phyloP scores from a whole-genome alignment of 2,888 invertebrate genomes.

The Drosophila ustulata region DNA sequence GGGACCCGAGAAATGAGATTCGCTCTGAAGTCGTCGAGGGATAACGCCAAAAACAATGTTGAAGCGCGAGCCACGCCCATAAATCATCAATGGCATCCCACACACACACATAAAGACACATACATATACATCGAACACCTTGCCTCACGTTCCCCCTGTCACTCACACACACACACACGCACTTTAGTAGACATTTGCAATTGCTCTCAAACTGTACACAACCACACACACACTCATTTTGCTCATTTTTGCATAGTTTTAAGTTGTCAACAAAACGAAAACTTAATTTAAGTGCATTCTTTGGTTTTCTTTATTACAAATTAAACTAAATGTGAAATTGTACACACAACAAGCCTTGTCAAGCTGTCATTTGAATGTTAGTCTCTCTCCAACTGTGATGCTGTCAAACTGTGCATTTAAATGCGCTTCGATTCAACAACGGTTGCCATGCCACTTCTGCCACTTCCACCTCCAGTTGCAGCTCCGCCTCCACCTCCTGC shows the following conservation, averaged over 20 bases:
- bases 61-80: constrained; percentile 52
- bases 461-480: constrained; percentile 20
- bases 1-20: constrained; percentile 80
- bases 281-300: constrained; percentile 63
- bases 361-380: constrained; percentile 36
- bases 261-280: constrained; percentile 50
- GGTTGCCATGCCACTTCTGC: constrained; percentile 56
- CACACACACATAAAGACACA: background rate
- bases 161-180: constrained; percentile 22
- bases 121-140: constrained; percentile 57
- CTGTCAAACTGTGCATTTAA: background rate
- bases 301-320: constrained; percentile 57
- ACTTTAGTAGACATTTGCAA: constrained; percentile 49
- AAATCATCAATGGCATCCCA: constrained; percentile 25
- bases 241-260: constrained; percentile 75
- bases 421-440: constrained; percentile 82
- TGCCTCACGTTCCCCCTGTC: background rate
- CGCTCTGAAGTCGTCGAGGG: background rate
- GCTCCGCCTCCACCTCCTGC: constrained; percentile 43
- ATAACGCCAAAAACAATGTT: constrained; percentile 36
- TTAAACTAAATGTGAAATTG: constrained; percentile 55
- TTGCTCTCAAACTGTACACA: constrained; percentile 59
- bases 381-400: background rate
- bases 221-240: constrained; percentile 46
- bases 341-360: constrained; percentile 37